These are phyloP conservation scores for Stigmatopora nigra DNA, from an alignment of 2,113 vertebrate species.

Conservation along the genomic window DNA sequence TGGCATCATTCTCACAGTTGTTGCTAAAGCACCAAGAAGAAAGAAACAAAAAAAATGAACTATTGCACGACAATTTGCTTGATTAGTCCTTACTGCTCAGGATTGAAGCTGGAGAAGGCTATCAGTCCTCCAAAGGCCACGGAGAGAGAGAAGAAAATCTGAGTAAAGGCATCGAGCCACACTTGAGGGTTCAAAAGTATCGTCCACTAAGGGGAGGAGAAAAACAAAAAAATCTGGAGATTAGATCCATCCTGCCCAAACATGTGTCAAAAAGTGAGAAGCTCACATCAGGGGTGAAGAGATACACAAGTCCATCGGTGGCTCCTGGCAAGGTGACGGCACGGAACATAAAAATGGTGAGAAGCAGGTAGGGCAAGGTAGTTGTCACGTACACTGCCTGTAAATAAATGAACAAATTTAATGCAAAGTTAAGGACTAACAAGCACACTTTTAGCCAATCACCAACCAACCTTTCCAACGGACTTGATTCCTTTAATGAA, in stretches of 20 bases:
- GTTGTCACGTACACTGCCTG: slow-evolving; percentile 88
- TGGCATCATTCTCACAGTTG: slow-evolving; percentile 81
- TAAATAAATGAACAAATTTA: not conserved
- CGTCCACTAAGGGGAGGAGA: slow-evolving; percentile 65
- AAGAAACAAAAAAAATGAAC: not conserved
- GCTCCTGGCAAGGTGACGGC: slow-evolving; percentile 84
- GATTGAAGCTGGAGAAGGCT: slow-evolving; percentile 87
- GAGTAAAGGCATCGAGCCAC: slow-evolving; percentile 89
- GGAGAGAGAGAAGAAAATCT: slow-evolving; percentile 92
- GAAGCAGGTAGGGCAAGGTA: slow-evolving; percentile 82
- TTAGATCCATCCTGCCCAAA: no score
- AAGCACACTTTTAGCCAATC: not conserved
- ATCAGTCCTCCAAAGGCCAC: slow-evolving; percentile 87
- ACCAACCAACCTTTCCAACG: slow-evolving; percentile 77
- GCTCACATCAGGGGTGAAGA: slow-evolving; percentile 84
- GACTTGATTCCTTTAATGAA: slow-evolving; percentile 82
- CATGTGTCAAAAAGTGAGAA: not conserved
- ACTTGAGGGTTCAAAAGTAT: slow-evolving; percentile 75
- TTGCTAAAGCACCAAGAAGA: slow-evolving; percentile 69
- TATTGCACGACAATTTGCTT: not conserved
- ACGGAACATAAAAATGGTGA: slow-evolving; percentile 82
- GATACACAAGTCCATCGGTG: slow-evolving; percentile 71
- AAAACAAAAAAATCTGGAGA: no score
- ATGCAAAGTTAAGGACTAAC: no score
- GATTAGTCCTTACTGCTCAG: slow-evolving; percentile 64